Conservation (phyloP, 23 tunicate genomes). For the Diplosoma virens region DNA sequence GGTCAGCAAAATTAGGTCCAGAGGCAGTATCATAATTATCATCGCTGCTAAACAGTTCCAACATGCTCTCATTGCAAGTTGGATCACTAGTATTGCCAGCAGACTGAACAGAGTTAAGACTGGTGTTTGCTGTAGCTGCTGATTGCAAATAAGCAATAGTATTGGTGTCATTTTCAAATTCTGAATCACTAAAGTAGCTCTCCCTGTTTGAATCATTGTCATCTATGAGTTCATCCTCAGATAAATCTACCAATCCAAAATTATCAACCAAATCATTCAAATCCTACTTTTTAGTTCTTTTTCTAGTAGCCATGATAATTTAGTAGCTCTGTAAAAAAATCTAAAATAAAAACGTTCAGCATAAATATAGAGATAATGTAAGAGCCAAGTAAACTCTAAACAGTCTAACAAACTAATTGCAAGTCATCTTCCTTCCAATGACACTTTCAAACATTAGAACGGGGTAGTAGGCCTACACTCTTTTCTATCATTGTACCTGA, state of each 20-base stretch:
- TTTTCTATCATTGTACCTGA: too few species aligned
- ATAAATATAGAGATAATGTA: neutral
- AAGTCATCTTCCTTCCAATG: neutral
- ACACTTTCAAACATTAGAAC: neutral
- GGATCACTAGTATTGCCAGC: neutral
- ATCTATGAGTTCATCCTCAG: too few species aligned
- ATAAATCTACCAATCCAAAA: neutral
- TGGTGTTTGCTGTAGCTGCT: neutral
- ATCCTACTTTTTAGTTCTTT: too few species aligned
- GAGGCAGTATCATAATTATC: too few species aligned
- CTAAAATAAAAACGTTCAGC: too few species aligned
- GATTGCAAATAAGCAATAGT: neutral
- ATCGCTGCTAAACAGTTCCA: neutral
- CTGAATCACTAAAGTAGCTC: neutral
- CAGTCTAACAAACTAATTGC: too few species aligned
- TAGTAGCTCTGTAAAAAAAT: too few species aligned
- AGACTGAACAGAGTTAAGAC: too few species aligned
- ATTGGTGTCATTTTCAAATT: neutral
- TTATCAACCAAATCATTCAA: neutral
- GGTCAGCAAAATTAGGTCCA: too few species aligned
- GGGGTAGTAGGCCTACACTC: neutral
- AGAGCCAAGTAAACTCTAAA: neutral
- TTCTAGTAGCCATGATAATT: too few species aligned
- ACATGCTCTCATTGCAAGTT: neutral
- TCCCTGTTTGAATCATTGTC: too few species aligned